A percentile compares a stretch with the other conserved stretches of the same genome.
Conservation (phyloP, 2,797 vertebrate genomes). For the Tapera naevia region DNA sequence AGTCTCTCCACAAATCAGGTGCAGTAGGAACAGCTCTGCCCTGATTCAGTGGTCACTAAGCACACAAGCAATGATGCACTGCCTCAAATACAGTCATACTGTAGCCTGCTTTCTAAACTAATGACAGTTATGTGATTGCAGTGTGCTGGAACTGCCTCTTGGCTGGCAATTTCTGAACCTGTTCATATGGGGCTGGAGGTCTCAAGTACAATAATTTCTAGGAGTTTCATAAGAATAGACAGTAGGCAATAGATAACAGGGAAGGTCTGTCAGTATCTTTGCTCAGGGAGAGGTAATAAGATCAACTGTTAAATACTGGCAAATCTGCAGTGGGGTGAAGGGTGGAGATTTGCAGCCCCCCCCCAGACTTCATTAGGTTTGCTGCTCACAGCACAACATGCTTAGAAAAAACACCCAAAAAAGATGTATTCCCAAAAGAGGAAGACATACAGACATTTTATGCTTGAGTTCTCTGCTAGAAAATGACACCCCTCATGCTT, state of each 20-base stretch:
- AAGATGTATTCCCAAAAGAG: neutral
- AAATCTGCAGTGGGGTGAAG: neutral
- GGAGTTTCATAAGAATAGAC: neutral
- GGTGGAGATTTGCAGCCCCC: neutral
- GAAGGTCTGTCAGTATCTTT: neutral
- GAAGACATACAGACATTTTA: neutral
- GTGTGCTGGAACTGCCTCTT: neutral
- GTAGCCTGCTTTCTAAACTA: neutral
- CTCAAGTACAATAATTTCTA: neutral
- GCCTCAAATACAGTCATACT: neutral
- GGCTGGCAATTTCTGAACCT: neutral
- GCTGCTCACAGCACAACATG: neutral
- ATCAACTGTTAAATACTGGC: neutral
- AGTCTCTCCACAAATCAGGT: neutral
- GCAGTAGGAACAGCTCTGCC: neutral
- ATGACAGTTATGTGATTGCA: neutral
- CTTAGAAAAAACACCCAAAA: neutral
- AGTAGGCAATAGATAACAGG: neutral
- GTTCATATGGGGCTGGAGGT: neutral
- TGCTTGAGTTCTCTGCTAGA: neutral
- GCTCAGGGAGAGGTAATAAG: neutral
- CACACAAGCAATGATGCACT: neutral
- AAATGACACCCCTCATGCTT: neutral
- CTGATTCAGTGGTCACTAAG: neutral
- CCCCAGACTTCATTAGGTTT: neutral